Evolutionary conservation across 2,113 vertebrate genomes (phyloP), one percentile per base, ranked within the genome.

Genomic region (Chiloscyllium plagiosum): DNA sequence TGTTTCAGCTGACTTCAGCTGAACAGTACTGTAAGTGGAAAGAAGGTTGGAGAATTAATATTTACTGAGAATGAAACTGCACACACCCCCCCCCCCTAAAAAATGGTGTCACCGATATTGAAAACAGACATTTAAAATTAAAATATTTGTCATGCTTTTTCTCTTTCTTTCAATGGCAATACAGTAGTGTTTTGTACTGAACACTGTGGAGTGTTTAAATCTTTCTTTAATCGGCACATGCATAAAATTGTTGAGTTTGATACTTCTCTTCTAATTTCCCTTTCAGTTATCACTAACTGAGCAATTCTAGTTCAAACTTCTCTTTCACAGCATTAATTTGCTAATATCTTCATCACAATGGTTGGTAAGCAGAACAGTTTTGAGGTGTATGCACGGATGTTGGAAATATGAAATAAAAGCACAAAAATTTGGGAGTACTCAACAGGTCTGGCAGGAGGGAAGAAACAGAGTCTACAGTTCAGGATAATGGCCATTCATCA

Each of bases 1-100:
- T 52, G 26, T 95, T 69, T 76, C 68, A 52, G 19, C 65, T 94
- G 66, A 94, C 65, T 94, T 66, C 92, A 24, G 92, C 92, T 69
- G 33, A 72, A 95, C 50, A 47, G 94, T 70, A 72, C 26, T 33
- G 47, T 72, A 69, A 69, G 94, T 12, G 15, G 89, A 92, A 66
- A 66, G 56, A 37, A 69, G n/a, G 37, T 29, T 20, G 68, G 1
- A 47, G 42, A 24, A 95, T 72, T 95, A 95, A 72, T 95, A 15
- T 95, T 50, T 72, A 72, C 68, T 29, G 37, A 95, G 20, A 47
- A 17, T 42, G 72, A 95, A 72, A 94, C 56, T 61, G 12, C 56
- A 7, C 56, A 70, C 22, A n/a, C 4, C 20, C 56, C 33, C 50
- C 4, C 29, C 80, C 37, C 8, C 6, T 0, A 83, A n/a, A 83